Conservation (phyloP, 2,113 vertebrate species). For the Pao palembangensis region DNA sequence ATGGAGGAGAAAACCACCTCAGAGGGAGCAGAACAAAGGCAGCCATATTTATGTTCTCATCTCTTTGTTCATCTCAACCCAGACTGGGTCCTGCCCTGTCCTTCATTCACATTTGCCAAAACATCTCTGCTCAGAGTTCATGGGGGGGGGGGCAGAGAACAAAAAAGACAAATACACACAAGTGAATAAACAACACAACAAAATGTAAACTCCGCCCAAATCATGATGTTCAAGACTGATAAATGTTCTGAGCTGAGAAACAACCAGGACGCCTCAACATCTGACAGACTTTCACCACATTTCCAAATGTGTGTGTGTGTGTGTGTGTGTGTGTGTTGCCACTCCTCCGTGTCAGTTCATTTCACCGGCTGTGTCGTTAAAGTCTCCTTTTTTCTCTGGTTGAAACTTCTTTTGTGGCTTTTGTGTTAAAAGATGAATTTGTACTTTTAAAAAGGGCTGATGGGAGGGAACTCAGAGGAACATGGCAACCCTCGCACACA, state of each 20-base stretch:
- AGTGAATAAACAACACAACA: conserved; percentile 43
- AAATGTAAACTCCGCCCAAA: conserved; percentile 67
- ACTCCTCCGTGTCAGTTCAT: conserved; percentile 51
- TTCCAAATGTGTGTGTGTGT: conserved; percentile 37
- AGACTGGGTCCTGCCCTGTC: conserved; percentile 41
- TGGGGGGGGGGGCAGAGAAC: conserved; percentile 57
- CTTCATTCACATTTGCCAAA: conserved; percentile 80
- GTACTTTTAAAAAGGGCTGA: conserved; percentile 73
- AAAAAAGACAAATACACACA: conserved; percentile 39
- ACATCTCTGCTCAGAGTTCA: conserved; percentile 76
- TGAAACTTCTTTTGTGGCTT: conserved; percentile 58
- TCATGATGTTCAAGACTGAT: conserved; percentile 69
- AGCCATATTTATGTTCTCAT: conserved; percentile 55
- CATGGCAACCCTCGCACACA: conserved; percentile 5
- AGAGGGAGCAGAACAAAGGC: conserved; percentile 45
- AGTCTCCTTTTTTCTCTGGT: conserved; percentile 69
- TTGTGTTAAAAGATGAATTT: conserved; percentile 51
- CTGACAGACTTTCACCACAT: conserved; percentile 47
- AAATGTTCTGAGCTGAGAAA: conserved; percentile 74
- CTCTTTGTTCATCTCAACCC: conserved; percentile 42
- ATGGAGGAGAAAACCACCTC: conserved; percentile 67
- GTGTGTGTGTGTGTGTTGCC: conserved; percentile 18
- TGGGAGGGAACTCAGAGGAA: neutral
- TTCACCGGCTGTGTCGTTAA: conserved; percentile 55
- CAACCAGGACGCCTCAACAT: conserved; percentile 58